A percentile compares a stretch with the other conserved stretches of the same genome.
These are phyloP conservation scores for Rhinichthys osculus DNA, from an alignment of 2,797 vertebrate genomes.

Conservation along the genomic window DNA sequence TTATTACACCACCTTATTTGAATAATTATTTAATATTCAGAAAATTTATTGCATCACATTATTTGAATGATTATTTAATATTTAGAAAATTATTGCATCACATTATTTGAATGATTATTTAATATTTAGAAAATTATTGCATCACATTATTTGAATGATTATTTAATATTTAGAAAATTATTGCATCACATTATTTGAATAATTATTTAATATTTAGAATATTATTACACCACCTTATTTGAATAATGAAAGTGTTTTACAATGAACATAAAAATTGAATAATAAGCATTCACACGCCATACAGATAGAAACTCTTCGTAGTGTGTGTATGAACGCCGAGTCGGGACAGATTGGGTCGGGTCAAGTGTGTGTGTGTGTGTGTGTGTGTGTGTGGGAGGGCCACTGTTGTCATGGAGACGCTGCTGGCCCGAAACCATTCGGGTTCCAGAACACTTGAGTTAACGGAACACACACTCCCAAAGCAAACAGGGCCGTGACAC, in stretches of 20 bases:
- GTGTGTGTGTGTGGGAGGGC: background rate
- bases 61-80: background rate
- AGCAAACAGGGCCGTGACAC: constrained; percentile 73
- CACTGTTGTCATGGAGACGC: constrained; percentile 61
- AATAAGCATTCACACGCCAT: background rate
- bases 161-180: background rate
- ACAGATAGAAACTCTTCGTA: background rate
- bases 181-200: background rate
- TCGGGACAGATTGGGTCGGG: background rate
- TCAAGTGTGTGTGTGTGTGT: too few species aligned
- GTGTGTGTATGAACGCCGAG: background rate
- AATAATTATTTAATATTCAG: background rate
- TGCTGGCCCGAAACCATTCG: constrained; percentile 40
- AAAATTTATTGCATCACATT: too few species aligned
- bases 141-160: background rate
- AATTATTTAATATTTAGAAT: background rate
- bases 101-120: too few species aligned
- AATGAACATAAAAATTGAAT: background rate
- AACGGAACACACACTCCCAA: constrained; percentile 40
- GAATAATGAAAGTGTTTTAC: background rate
- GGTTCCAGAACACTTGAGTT: constrained; percentile 46
- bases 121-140: background rate
- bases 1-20: background rate
- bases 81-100: background rate
- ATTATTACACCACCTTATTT: background rate